phyloP scores from a whole-genome alignment of 2,888 invertebrate genomes.

The Drosophila quinaria region DNA sequence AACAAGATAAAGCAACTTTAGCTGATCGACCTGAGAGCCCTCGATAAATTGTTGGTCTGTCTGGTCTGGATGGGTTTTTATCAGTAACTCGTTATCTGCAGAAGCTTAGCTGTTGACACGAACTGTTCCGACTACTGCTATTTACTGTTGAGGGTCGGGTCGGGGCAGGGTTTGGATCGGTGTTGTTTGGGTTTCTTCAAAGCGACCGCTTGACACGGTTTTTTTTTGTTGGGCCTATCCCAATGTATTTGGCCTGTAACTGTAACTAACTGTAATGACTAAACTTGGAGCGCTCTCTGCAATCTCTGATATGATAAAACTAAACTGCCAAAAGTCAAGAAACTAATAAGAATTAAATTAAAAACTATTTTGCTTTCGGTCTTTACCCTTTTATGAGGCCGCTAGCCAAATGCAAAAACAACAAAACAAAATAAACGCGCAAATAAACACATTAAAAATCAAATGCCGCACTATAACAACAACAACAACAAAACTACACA shows the following conservation, averaged over 20 bases:
- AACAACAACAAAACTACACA: conserved; percentile 31
- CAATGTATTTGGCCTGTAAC: conserved; percentile 29
- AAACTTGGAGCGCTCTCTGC: conserved; percentile 11
- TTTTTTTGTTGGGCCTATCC: conserved; percentile 45
- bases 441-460: conserved; percentile 77
- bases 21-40: conserved; percentile 26
- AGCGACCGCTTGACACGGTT: conserved; percentile 27
- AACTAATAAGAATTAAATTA: conserved; percentile 70
- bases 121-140: conserved; percentile 34
- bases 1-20: conserved; percentile 36
- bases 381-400: conserved; percentile 64
- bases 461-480: conserved; percentile 59
- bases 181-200: conserved; percentile 29
- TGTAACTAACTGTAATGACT: conserved; percentile 43
- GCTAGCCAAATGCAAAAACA: conserved; percentile 29
- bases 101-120: conserved; percentile 46
- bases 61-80: conserved; percentile 22
- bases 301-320: conserved; percentile 42
- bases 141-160: conserved; percentile 51
- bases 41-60: conserved; percentile 18
- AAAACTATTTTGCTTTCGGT: conserved; percentile 66
- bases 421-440: conserved; percentile 40
- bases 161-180: conserved; percentile 21
- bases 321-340: conserved; percentile 26
- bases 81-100: conserved; percentile 42